A percentile compares a stretch with the other conserved stretches of the same genome.
These are phyloP conservation scores for Vannuccia rotundouncinata DNA, from an alignment of 2,888 invertebrate species.

Conservation along the genomic window DNA sequence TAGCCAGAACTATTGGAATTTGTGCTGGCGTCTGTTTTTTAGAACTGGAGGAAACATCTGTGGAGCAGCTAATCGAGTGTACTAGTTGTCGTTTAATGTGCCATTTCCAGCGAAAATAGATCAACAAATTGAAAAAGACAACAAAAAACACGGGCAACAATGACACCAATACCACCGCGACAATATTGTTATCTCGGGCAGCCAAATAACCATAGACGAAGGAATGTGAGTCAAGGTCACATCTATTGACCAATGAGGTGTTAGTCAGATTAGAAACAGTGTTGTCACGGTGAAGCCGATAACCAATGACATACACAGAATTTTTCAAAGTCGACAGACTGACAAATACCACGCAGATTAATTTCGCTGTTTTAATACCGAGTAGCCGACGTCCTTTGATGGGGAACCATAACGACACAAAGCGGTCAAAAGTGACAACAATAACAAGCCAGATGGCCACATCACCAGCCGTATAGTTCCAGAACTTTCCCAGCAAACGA, in stretches of 20 bases:
- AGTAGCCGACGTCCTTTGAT: not conserved
- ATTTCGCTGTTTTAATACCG: not conserved
- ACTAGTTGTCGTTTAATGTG: not conserved
- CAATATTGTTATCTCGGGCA: not conserved
- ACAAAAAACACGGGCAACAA: not conserved
- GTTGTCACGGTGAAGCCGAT: not conserved
- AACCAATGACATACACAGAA: not conserved
- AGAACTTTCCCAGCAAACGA: not conserved
- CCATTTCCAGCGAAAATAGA: not conserved
- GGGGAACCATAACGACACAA: conserved; percentile 3
- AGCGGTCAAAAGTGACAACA: not conserved
- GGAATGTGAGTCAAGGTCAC: not conserved
- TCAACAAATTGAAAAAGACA: not conserved
- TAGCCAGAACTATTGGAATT: not conserved
- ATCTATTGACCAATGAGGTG: not conserved
- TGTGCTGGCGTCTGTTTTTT: not conserved
- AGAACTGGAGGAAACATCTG: not conserved
- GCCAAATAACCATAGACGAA: not conserved
- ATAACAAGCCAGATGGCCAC: conserved; percentile 6
- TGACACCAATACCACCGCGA: not conserved
- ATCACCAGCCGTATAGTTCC: conserved; percentile 3
- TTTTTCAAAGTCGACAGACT: not conserved
- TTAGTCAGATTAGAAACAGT: not conserved
- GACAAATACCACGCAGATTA: not conserved
- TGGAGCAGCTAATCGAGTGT: not conserved